Evolutionary conservation across 2,797 vertebrate genomes (phyloP), one percentile per base, ranked within the genome.

Genomic region (Ambastaia sidthimunki): DNA sequence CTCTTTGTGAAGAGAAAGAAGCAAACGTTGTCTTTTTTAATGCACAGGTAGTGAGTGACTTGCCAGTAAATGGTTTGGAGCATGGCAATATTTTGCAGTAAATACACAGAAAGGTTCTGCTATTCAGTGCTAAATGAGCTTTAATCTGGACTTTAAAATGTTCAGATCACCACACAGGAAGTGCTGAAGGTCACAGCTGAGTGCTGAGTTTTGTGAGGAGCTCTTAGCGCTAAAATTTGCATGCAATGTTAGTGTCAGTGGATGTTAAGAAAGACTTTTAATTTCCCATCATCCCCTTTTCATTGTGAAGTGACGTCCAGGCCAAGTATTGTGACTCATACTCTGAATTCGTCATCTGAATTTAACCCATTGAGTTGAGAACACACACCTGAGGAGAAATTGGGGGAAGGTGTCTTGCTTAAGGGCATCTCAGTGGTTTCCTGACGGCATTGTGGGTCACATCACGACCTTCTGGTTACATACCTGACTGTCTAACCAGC

Each of bases 41-140:
- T 25, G 37, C 73, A 18, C 48, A 76, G 73, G 34, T 75, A 19
- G 31, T 19, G 52, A 21, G 65, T 76, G 52, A 76, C 54, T 28
- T 7, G 37, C 54, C 13, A 12, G 3, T 60, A 25, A 68, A 69
- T 77, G 65, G 44, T 69, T 13, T 59, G 37, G n/a, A n/a, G n/a
- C n/a, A n/a, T n/a, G n/a, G n/a, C n/a, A n/a, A n/a, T n/a, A n/a
- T n/a, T n/a, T n/a, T n/a, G n/a, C n/a, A n/a, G n/a, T n/a, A n/a
- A n/a, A n/a, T n/a, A n/a, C n/a, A n/a, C n/a, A n/a, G n/a, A n/a
- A n/a, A n/a, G n/a, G n/a, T n/a, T n/a, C n/a, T 44, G 77, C 19
- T 79, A 72, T 63, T n/a, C 13, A 34, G 23, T 37, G 28, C 31
- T 71, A 63, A 78, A 63, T 71, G 68, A 78, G 47, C 28, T 78